A percentile compares a stretch with the other conserved stretches of the same genome.
These are phyloP conservation scores for Poecilia latipinna DNA, from an alignment of 2,113 vertebrate genomes.

Conservation along the genomic window DNA sequence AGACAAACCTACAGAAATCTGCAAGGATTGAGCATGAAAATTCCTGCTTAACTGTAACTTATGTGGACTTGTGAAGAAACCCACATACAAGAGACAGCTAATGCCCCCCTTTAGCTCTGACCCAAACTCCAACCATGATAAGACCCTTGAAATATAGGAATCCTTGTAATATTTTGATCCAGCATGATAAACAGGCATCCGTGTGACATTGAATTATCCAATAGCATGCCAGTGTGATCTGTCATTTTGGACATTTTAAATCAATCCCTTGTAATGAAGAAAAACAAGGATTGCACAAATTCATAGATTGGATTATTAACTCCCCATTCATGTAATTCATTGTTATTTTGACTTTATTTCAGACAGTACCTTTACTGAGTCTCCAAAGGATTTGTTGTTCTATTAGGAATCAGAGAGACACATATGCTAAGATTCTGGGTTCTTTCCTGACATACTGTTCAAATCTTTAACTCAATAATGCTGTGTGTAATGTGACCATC, in stretches of 20 bases:
- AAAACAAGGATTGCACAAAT: background rate
- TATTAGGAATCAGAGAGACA: too few species aligned
- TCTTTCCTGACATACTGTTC: too few species aligned
- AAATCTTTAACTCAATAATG: too few species aligned
- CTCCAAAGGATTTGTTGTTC: too few species aligned
- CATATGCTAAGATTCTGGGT: too few species aligned
- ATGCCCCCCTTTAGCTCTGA: slow-evolving; percentile 32
- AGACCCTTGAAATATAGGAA: slow-evolving; percentile 12
- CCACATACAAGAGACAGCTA: slow-evolving; percentile 5
- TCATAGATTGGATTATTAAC: too few species aligned
- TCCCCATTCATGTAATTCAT: too few species aligned
- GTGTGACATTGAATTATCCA: background rate
- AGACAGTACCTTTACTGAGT: too few species aligned
- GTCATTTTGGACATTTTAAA: background rate
- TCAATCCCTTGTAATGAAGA: background rate
- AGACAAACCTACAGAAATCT: background rate
- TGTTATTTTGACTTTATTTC: too few species aligned
- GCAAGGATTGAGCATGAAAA: background rate
- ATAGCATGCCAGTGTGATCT: slow-evolving; percentile 5
- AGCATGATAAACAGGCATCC: background rate
- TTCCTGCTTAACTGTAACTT: slow-evolving; percentile 16
- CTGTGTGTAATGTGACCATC: too few species aligned
- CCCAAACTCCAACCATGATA: slow-evolving; percentile 21
- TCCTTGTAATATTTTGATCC: slow-evolving; percentile 20
- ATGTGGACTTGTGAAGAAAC: background rate